Conservation (phyloP, 2,797 vertebrate species). For the Astyanax mexicanus region DNA sequence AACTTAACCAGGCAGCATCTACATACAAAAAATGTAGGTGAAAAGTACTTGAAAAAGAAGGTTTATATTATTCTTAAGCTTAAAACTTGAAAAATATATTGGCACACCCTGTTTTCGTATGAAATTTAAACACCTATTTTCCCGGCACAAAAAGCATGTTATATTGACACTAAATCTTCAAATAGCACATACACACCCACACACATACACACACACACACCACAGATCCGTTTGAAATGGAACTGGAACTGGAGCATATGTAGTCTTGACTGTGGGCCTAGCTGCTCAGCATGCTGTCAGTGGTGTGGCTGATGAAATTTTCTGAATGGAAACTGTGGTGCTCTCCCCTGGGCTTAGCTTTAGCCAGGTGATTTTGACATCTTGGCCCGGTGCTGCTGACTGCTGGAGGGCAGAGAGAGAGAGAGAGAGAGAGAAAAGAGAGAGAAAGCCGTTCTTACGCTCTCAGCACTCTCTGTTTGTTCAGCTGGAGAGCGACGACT, state of each 20-base stretch:
- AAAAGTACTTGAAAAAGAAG: too few species aligned
- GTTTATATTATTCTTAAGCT: too few species aligned
- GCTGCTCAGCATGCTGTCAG: constrained; percentile 13
- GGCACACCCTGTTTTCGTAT: too few species aligned
- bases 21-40: too few species aligned
- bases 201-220: background rate
- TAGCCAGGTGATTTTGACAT: constrained; percentile 47
- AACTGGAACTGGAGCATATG: background rate
- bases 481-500: constrained; percentile 86
- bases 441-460: constrained; percentile 35
- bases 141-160: too few species aligned
- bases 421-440: background rate
- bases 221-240: background rate
- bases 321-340: constrained; percentile 39
- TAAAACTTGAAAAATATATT: too few species aligned
- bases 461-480: constrained; percentile 83
- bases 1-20: too few species aligned
- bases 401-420: constrained; percentile 45
- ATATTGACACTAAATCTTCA: background rate
- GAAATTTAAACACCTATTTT: too few species aligned
- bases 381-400: constrained; percentile 57
- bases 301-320: constrained; percentile 41
- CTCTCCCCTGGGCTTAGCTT: constrained; percentile 31
- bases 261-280: constrained; percentile 12
- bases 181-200: too few species aligned